Conservation (phyloP, 2,888 invertebrate species). For the Thyatira batis region DNA sequence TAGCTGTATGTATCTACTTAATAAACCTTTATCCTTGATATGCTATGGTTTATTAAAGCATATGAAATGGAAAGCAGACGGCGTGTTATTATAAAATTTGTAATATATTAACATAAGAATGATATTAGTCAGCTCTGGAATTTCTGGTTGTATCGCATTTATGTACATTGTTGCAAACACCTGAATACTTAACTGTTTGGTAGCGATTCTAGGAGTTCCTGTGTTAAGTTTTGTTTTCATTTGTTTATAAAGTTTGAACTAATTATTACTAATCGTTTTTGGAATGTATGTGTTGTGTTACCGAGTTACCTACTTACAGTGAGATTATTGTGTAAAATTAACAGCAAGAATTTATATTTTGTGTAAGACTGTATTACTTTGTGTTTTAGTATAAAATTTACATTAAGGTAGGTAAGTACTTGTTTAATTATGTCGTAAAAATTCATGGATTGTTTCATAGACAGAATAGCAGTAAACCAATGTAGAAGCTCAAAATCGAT, state of each 20-base stretch:
- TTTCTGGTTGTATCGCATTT: conserved; percentile 30
- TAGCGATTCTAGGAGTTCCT: not conserved
- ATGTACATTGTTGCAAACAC: conserved; percentile 32
- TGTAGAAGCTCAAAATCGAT: too few relatives aligned
- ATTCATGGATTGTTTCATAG: too few relatives aligned
- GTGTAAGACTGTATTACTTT: not conserved
- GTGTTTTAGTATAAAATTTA: too few relatives aligned
- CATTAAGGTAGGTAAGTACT: not conserved
- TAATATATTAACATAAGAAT: conserved; percentile 52
- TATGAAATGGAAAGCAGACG: conserved; percentile 37
- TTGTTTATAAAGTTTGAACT: not conserved
- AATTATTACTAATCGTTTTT: conserved; percentile 10
- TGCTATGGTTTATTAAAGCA: too few relatives aligned
- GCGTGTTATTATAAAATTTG: conserved; percentile 38
- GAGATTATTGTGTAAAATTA: not conserved
- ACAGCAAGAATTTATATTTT: not conserved
- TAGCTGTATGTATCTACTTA: conserved; percentile 5
- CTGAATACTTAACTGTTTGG: conserved; percentile 15
- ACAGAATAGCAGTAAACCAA: too few relatives aligned
- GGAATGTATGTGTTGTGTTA: not conserved
- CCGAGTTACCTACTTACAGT: not conserved
- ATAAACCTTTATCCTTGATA: too few relatives aligned
- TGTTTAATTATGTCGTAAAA: too few relatives aligned
- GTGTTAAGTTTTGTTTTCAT: not conserved
- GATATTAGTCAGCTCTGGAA: conserved; percentile 44